phyloP scores from a whole-genome alignment of 2,888 invertebrate species.

The Sinohyriopsis cumingii region DNA sequence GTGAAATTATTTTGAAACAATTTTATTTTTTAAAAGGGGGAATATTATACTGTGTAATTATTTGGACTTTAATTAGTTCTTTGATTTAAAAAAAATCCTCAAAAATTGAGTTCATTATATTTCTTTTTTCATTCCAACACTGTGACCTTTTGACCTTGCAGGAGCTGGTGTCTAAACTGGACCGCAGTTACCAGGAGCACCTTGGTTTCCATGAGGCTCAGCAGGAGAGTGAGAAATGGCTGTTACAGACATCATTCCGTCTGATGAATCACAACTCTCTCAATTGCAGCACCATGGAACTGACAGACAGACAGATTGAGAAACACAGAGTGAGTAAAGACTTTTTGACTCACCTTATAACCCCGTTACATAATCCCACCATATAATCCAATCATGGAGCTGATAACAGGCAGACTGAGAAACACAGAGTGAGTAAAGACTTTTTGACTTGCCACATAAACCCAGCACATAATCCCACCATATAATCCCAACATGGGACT shows the following conservation, averaged over 20 bases:
- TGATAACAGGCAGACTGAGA: constrained; percentile 92
- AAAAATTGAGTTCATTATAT: no score
- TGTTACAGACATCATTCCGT: constrained; percentile 93
- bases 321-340: constrained; percentile 80
- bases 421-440: constrained; percentile 79
- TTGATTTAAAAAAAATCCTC: no score
- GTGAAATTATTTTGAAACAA: no score
- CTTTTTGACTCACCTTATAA: neutral
- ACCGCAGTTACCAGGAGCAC: constrained; percentile 82
- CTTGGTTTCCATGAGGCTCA: constrained; percentile 87
- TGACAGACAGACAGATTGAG: constrained; percentile 91
- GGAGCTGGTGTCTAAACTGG: constrained; percentile 75
- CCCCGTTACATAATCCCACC: neutral
- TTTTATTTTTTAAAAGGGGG: no score
- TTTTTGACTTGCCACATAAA: neutral
- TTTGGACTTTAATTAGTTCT: no score
- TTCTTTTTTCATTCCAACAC: no score
- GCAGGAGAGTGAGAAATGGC: constrained; percentile 96
- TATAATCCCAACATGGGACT: constrained; percentile 82
- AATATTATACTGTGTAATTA: no score
- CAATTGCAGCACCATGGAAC: constrained; percentile 91
- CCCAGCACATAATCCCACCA: neutral
- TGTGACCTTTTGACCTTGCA: constrained; percentile 23
- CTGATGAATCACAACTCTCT: constrained; percentile 96
- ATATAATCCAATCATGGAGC: no score